Percentiles rank a stretch among this genome's conserved stretches.
Conservation (phyloP, 2,888 invertebrate species). For the Thelaira solivaga region DNA sequence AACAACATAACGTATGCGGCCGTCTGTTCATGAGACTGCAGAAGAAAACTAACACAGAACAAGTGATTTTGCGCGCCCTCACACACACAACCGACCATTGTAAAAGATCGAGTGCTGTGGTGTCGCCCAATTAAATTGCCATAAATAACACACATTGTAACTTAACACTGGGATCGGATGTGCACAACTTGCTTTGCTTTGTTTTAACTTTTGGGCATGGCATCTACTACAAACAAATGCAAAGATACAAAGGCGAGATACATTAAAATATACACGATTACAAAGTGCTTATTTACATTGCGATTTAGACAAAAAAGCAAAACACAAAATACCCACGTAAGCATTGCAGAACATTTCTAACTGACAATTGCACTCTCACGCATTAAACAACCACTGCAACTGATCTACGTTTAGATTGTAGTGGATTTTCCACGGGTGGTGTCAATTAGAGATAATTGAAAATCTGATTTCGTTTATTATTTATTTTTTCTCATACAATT, state of each 20-base stretch:
- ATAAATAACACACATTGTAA: conserved; percentile 56
- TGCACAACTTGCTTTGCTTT: conserved; percentile 29
- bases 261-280: no score
- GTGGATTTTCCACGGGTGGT: conserved; percentile 61
- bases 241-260: conserved; percentile 31
- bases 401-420: conserved; percentile 55
- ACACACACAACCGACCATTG: no score
- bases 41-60: conserved; percentile 27
- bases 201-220: conserved; percentile 57
- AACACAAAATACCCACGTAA: no score
- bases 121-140: conserved; percentile 62
- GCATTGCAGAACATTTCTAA: not conserved
- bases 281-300: conserved; percentile 12
- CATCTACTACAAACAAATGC: no score
- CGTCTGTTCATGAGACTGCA: conserved; percentile 24
- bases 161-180: conserved; percentile 56
- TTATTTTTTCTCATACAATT: not conserved
- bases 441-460: conserved; percentile 64
- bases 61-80: conserved; percentile 56
- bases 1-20: conserved; percentile 27
- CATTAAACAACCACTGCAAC: conserved; percentile 10
- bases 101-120: conserved; percentile 45
- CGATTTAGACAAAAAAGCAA: not conserved
- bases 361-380: conserved; percentile 49
- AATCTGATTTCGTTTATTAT: conserved; percentile 39